A percentile compares a stretch with the other conserved stretches of the same genome.
These are phyloP conservation scores for Gymnarchus niloticus DNA, from an alignment of 2,113 vertebrate genomes.

Conservation along the genomic window DNA sequence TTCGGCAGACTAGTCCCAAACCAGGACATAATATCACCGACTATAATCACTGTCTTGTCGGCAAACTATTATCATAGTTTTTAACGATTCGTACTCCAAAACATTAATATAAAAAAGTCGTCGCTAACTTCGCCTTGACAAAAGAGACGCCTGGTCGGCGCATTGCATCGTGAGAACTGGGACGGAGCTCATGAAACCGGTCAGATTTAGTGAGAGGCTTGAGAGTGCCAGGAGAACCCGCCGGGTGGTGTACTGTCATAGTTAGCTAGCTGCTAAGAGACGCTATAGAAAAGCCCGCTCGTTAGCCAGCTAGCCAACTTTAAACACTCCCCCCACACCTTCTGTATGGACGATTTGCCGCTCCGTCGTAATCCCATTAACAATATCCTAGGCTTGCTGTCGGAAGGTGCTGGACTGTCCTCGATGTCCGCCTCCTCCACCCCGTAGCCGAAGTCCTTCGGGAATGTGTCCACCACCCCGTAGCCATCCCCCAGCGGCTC, in stretches of 20 bases:
- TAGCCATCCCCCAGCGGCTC: constrained; percentile 82
- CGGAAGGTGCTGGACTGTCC: constrained; percentile 67
- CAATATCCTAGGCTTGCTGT: constrained; percentile 89
- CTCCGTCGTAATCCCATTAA: constrained; percentile 93
- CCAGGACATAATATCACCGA: neutral
- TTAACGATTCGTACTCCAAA: neutral
- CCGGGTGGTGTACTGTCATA: neutral
- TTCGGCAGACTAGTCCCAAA: neutral
- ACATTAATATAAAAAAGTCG: neutral
- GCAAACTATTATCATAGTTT: neutral
- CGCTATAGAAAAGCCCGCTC: neutral
- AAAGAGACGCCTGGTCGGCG: neutral
- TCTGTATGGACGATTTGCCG: constrained; percentile 97
- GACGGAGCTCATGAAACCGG: neutral
- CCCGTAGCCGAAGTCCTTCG: constrained; percentile 92
- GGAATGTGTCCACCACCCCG: constrained; percentile 84
- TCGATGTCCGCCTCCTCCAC: constrained; percentile 88
- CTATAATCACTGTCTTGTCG: neutral
- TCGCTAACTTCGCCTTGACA: neutral
- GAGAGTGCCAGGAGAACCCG: neutral
- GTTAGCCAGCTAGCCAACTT: constrained; percentile 1
- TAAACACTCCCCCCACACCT: constrained; percentile 61
- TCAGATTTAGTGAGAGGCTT: neutral
- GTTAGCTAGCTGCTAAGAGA: neutral
- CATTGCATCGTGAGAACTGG: neutral